phyloP scores from a whole-genome alignment of 2,888 invertebrate species.

The Chouioia cunea region DNA sequence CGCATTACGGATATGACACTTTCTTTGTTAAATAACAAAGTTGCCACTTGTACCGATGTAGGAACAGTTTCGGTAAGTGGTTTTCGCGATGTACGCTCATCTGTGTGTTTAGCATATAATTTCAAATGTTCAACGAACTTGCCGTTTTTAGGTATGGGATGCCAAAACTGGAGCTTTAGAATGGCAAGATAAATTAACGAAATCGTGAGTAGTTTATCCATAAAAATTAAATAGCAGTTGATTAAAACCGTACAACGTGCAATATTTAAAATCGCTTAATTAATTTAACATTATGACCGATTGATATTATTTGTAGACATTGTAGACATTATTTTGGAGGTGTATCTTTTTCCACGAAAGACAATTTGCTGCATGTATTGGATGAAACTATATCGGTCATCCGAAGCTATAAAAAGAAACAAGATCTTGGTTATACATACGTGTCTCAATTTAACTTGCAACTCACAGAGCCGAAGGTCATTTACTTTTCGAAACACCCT shows the following conservation, averaged over 20 bases:
- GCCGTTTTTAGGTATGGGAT: constrained; percentile 57
- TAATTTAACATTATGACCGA: constrained; percentile 3
- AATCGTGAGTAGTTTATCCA: constrained; percentile 37
- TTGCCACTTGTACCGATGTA: constrained; percentile 60
- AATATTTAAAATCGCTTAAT: constrained; percentile 11
- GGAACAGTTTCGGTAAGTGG: constrained; percentile 57
- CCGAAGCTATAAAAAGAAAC: constrained; percentile 50
- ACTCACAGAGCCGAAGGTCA: constrained; percentile 52
- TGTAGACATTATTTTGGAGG: constrained; percentile 47
- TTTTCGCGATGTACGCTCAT: neutral
- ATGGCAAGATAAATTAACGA: constrained; percentile 38
- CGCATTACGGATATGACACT: constrained; percentile 59
- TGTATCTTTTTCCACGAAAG: constrained; percentile 52
- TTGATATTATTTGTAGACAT: constrained; percentile 21
- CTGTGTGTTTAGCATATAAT: neutral
- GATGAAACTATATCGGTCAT: constrained; percentile 57
- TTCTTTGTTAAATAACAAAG: constrained; percentile 51
- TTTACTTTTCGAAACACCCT: constrained; percentile 58
- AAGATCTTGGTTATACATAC: constrained; percentile 50
- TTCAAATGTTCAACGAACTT: constrained; percentile 11
- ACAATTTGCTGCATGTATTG: constrained; percentile 57
- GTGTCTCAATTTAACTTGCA: constrained; percentile 57
- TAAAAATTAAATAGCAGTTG: too few species aligned
- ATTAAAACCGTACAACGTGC: too few species aligned
- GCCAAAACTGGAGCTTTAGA: constrained; percentile 49